Base-by-base conservation (phyloP, 2,888 invertebrate genomes). In the Eilema sororculum region DNA sequence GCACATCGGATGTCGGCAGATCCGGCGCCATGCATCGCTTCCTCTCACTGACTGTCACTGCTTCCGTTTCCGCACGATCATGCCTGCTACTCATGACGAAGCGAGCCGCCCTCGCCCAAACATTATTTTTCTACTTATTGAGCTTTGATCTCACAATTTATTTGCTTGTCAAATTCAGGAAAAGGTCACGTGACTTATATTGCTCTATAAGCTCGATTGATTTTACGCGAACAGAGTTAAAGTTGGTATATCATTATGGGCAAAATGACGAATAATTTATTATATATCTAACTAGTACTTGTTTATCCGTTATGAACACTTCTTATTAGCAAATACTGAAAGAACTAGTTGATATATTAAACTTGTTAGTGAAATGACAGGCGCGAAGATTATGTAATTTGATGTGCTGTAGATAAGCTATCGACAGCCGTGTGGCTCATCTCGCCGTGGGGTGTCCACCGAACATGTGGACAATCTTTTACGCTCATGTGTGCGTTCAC, bases 391-490 rank as follows among this genome's bases (percentile, higher is more conserved):
- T 83, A 87, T 82, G 86, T 87, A 87, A 87, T 87, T 92, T 92
- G 94, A 95, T 95, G 91, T 87, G 88, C 86, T 76, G 76, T 82
- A 86, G 94, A 94, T 94, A 94, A 92, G 89, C 87, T 86, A 87
- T 89, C 85, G 88, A 77, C 66, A 76, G 67, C 71, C 72, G 82
- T 83, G 86, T 82, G 86, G 86, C 86, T 84, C 87, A 87, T 88
- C 87, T 83, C 88, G 79, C 87, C 83, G 80, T 83, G 87, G 90
- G 89, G 89, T 81, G 85, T 86, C 86, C 80, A 84, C 80, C 85
- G 90, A 94, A 95, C 95, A 95, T 95, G 95, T 95, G 95, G 95
- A 95, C 95, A 95, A 95, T 95, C 93, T 94, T 95, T 94, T 93
- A 95, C 94, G 95, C 95, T 95, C 95, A 94, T 95, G 92, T 94